phyloP scores from a whole-genome alignment of 1,140 invertebrate genomes.

The Adoxophyes honmai region DNA sequence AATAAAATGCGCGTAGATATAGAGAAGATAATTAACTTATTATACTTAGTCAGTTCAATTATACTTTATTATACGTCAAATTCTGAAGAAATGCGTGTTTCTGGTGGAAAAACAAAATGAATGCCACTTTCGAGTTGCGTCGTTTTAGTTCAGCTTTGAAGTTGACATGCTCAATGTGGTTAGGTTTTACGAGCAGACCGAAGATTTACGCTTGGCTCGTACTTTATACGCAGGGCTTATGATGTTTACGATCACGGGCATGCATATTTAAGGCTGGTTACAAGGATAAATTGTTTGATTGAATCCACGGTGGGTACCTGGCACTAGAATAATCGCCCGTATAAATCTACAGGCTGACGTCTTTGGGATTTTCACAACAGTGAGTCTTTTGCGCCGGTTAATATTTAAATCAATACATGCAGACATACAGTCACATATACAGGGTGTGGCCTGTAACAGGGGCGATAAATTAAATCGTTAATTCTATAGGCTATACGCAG shows the following conservation, averaged over 20 bases:
- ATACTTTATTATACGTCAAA: too few relatives aligned
- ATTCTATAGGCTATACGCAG: too few relatives aligned
- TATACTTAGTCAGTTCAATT: too few relatives aligned
- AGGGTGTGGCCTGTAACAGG: too few relatives aligned
- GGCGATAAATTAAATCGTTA: too few relatives aligned
- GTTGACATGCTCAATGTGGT: slow-evolving; percentile 13
- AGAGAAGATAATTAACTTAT: too few relatives aligned
- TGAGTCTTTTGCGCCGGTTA: background rate
- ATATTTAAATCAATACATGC: background rate
- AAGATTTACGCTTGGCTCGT: slow-evolving; percentile 10
- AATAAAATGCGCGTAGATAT: too few relatives aligned
- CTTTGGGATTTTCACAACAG: background rate
- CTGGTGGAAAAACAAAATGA: too few relatives aligned
- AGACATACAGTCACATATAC: background rate
- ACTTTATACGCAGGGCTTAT: slow-evolving; percentile 13
- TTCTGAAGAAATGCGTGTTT: too few relatives aligned
- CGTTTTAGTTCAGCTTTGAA: background rate
- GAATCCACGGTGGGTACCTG: background rate
- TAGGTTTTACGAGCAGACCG: slow-evolving; percentile 4
- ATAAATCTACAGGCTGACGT: too few relatives aligned
- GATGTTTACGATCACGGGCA: slow-evolving; percentile 9
- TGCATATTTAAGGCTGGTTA: slow-evolving; percentile 13
- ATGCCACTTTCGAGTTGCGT: too few relatives aligned
- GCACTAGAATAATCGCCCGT: background rate
- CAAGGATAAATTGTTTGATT: background rate